Evolutionary conservation across 2,797 vertebrate genomes (phyloP).

Genomic region (Balearica regulorum): DNA sequence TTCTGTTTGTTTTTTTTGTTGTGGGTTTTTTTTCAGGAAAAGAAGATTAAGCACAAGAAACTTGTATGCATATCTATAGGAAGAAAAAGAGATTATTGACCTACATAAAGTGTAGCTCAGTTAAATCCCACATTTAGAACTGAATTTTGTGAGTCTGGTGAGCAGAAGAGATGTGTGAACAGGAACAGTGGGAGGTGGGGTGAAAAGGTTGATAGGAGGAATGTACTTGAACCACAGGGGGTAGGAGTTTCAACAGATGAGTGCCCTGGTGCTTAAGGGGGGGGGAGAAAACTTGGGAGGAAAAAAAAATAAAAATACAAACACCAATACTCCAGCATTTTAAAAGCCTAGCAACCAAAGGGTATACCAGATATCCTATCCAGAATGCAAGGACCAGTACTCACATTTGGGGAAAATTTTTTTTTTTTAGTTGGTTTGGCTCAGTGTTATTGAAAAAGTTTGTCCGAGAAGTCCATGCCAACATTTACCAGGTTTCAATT

Average conservation of each 20-base stretch:
- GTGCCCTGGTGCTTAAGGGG: neutral
- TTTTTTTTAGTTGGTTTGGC: neutral
- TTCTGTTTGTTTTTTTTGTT: neutral
- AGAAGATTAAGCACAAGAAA: neutral
- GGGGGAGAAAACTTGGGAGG: neutral
- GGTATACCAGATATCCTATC: neutral
- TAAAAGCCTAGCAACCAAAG: neutral
- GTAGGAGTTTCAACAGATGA: neutral
- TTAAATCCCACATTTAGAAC: neutral
- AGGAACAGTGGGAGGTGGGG: neutral
- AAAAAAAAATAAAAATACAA: neutral
- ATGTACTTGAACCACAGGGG: slow-evolving; percentile 33
- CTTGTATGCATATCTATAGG: neutral
- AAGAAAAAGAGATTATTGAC: neutral
- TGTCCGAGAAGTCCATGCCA: slow-evolving; percentile 13
- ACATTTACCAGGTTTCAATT: slow-evolving; percentile 53
- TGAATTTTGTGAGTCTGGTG: neutral
- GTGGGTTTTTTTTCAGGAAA: neutral
- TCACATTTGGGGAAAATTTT: rapidly evolving
- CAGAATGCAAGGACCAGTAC: neutral
- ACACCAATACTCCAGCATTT: neutral
- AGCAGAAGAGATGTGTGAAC: neutral
- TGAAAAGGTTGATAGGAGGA: slow-evolving; percentile 31
- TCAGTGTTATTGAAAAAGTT: neutral
- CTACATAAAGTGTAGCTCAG: neutral